phyloP scores from a whole-genome alignment of 2,113 vertebrate species.

The Siniperca knerii region DNA sequence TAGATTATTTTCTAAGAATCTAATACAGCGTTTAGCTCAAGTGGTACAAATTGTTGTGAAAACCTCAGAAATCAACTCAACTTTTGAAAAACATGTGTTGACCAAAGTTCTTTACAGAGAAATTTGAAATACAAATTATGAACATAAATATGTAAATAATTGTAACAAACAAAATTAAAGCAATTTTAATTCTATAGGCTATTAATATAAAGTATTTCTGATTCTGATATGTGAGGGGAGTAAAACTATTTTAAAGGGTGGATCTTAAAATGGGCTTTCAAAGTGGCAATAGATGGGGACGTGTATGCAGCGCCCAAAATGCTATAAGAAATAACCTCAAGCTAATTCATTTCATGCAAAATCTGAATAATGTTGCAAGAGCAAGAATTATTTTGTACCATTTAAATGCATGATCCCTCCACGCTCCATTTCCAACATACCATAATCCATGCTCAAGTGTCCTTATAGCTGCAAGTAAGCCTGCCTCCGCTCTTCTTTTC shows the following conservation, averaged over 20 bases:
- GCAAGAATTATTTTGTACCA: conserved; percentile 42
- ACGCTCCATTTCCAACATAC: conserved; percentile 19
- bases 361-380: conserved; percentile 42
- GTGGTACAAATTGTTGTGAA: background rate
- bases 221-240: background rate
- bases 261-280: background rate
- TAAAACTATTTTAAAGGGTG: background rate
- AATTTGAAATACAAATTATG: background rate
- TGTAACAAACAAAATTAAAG: background rate
- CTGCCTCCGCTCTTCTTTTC: background rate
- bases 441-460: conserved; percentile 35
- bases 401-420: conserved; percentile 56
- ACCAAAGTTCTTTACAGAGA: too few species aligned
- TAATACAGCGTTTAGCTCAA: background rate
- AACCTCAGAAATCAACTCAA: background rate
- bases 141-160: background rate
- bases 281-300: background rate
- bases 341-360: conserved; percentile 57
- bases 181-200: background rate
- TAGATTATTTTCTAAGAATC: background rate
- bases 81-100: background rate
- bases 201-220: background rate
- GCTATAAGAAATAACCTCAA: conserved; percentile 27
- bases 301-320: conserved; percentile 3
- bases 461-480: conserved; percentile 6